phyloP scores from a whole-genome alignment of 2,888 invertebrate genomes.

The Diloba caeruleocephala region DNA sequence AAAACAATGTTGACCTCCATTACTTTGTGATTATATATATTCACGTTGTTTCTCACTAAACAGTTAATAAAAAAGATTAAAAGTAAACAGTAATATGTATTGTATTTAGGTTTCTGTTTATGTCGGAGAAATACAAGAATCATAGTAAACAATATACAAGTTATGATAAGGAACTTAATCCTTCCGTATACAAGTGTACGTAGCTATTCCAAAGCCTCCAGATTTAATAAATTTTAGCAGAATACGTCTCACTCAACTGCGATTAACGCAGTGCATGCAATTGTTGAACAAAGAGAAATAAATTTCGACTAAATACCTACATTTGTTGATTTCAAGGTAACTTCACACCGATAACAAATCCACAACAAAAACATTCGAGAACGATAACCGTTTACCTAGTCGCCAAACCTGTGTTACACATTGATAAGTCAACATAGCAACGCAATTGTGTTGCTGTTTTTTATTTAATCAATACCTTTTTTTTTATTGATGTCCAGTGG shows the following conservation, averaged over 20 bases:
- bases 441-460: conserved; percentile 29
- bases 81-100: conserved; percentile 22
- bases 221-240: too few relatives aligned
- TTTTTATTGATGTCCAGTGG: too few relatives aligned
- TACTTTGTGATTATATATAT: conserved; percentile 7
- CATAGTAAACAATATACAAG: too few relatives aligned
- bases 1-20: conserved; percentile 44
- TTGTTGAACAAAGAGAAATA: conserved; percentile 10
- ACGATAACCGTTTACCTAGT: conserved; percentile 23
- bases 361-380: conserved; percentile 15
- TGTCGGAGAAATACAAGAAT: too few relatives aligned
- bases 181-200: too few relatives aligned
- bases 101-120: neutral
- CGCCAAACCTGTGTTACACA: conserved; percentile 30
- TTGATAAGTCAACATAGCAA: conserved; percentile 33
- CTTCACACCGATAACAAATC: conserved; percentile 9
- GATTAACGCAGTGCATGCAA: neutral
- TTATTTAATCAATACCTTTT: neutral
- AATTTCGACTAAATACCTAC: conserved; percentile 4
- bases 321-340: conserved; percentile 27
- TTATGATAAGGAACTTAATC: too few relatives aligned
- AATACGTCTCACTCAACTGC: neutral
- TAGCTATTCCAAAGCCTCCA: too few relatives aligned
- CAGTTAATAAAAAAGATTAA: conserved; percentile 23
- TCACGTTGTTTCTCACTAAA: conserved; percentile 16